These are phyloP conservation scores for Telmatherina bonti DNA, from an alignment of 2,797 vertebrate species.

Conservation along the genomic window DNA sequence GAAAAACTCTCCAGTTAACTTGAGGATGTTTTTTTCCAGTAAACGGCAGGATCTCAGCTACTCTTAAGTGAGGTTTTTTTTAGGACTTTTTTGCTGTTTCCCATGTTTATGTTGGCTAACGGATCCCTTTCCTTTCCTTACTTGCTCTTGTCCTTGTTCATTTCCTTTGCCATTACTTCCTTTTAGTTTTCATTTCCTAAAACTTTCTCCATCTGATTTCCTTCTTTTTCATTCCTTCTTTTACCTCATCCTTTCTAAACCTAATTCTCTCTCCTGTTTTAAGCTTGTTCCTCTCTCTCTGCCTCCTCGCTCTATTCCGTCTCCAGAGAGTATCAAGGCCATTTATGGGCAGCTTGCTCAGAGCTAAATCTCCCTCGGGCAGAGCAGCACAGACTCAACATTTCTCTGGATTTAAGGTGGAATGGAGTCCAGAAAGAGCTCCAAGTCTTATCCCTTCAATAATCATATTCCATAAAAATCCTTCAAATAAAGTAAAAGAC, in stretches of 20 bases:
- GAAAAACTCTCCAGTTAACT: not conserved
- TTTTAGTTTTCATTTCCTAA: constrained; percentile 39
- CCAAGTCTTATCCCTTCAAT: not conserved
- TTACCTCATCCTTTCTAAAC: not conserved
- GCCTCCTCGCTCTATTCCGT: not conserved
- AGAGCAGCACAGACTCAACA: constrained; percentile 9
- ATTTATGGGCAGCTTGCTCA: constrained; percentile 64
- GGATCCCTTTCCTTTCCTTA: constrained; percentile 13
- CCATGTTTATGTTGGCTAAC: constrained; percentile 59
- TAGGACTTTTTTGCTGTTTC: constrained; percentile 30
- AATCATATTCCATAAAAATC: not conserved
- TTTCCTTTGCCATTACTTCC: constrained; percentile 37
- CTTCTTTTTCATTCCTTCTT: constrained; percentile 5
- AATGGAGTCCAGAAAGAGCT: not conserved
- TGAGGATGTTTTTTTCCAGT: constrained; percentile 4
- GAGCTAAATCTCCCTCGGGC: constrained; percentile 29
- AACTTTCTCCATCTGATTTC: constrained; percentile 18
- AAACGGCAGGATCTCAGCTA: constrained; percentile 13
- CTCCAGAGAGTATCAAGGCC: constrained; percentile 47
- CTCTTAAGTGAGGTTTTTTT: constrained; percentile 19
- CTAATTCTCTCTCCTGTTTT: constrained; percentile 8
- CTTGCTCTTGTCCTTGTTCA: constrained; percentile 14
- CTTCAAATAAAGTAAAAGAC: not conserved
- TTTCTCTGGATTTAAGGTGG: constrained; percentile 50
- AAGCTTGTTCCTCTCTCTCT: constrained; percentile 1